Evolutionary conservation across 2,113 vertebrate genomes (phyloP), one percentile per base, ranked within the genome.

Genomic region (Rhinichthys klamathensis): DNA sequence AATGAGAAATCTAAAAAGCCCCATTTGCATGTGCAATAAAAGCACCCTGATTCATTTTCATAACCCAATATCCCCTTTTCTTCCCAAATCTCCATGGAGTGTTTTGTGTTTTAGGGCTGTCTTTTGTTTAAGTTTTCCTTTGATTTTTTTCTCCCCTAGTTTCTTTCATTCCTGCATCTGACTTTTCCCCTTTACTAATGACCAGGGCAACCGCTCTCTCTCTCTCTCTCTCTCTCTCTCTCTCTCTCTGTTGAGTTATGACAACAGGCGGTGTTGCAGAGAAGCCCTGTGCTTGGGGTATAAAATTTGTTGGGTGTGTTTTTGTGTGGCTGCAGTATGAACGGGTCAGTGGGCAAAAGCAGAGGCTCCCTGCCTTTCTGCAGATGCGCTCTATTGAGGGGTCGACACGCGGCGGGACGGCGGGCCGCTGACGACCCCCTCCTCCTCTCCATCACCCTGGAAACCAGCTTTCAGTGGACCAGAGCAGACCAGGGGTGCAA

Each of bases 301-400:
- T 96, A 96, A 96, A 96, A 97, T 97, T 96, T 96, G 95, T 96
- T 96, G 94, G 88, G 88, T 85, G 88, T 87, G 95, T 95, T 96
- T 96, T 97, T 94, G 96, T 94, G 91, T 87, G 90, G 79, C 84
- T 76, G 91, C 85, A 87, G 95, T 96, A 82, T 95, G 97, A 97
- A 98, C 96, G 97, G 97, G 97, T 99, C 97, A 99, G 93, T 98
- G 97, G 96, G 95, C 98, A 98, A 97, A 97, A 97, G 94, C 80
- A 93, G 93, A 94, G 94, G 94, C 95, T 96, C 94, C 96, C 96
- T 95, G 95, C 95, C 95, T 97, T 96, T 97, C 95, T 98, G 97
- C 97, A 98, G 97, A 99, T 98, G 97, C 97, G 92, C 93, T 94
- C 96, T 96, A 99, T 98, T 99, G 96, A 98, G 94, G 95, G 65